Conservation (phyloP, 2,797 vertebrate genomes). For the Ataeniobius toweri region DNA sequence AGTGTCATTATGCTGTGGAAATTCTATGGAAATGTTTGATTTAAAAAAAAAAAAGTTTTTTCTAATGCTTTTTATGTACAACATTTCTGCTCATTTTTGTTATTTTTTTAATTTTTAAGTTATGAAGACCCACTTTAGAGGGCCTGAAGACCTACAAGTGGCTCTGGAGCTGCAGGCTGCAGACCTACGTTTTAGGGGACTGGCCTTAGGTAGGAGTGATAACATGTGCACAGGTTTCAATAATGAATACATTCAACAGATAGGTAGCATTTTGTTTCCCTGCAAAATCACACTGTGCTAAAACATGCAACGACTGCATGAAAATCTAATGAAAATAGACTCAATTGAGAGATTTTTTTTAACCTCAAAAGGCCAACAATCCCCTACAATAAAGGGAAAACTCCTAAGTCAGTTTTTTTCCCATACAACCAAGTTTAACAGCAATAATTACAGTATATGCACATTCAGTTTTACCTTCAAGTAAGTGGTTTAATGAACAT, state of each 20-base stretch:
- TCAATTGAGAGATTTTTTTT: background rate
- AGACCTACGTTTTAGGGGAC: background rate
- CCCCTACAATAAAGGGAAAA: background rate
- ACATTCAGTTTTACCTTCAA: background rate
- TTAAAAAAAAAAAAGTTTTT: background rate
- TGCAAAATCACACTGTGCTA: background rate
- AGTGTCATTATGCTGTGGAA: background rate
- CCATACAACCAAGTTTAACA: background rate
- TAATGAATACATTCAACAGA: conserved; percentile 11
- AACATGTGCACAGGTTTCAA: background rate
- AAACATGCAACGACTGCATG: conserved; percentile 4
- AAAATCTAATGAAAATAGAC: background rate
- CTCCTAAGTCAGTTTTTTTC: background rate
- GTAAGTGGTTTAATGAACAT: background rate
- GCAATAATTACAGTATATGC: background rate
- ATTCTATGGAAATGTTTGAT: background rate
- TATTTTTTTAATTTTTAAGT: background rate
- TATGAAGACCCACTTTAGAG: background rate
- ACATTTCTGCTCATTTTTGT: background rate
- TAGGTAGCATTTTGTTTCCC: conserved; percentile 1
- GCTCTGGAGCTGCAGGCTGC: background rate
- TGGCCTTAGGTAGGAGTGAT: background rate
- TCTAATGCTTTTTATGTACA: background rate
- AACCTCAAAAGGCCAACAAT: background rate
- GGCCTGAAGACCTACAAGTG: background rate